These are phyloP conservation scores for Zoanthus gigantus DNA, from an alignment of 92 coral and sea anemone species.

Conservation along the genomic window DNA sequence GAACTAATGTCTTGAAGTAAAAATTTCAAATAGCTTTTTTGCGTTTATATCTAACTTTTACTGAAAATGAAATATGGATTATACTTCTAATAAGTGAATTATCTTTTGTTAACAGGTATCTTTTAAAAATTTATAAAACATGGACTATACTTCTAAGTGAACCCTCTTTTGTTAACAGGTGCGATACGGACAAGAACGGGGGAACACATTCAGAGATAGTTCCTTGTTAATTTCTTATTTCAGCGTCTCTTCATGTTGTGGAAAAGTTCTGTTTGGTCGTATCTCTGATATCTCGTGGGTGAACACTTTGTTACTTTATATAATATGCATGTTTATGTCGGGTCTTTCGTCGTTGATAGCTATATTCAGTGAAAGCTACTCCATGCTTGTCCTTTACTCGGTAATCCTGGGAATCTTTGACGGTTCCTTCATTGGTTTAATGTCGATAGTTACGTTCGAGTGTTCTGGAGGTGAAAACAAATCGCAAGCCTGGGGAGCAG, in stretches of 20 bases:
- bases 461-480: constrained; percentile 81
- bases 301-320: constrained; percentile 70
- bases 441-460: constrained; percentile 97
- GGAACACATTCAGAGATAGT: constrained; percentile 79
- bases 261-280: constrained; percentile 91
- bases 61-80: no score
- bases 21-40: no score
- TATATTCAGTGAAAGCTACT: constrained; percentile 75
- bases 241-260: constrained; percentile 85
- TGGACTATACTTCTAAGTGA: not conserved
- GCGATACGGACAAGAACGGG: constrained; percentile 87
- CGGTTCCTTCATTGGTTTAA: constrained; percentile 94
- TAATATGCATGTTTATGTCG: constrained; percentile 87
- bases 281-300: constrained; percentile 79
- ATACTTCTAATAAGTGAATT: not conserved
- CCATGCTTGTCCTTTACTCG: constrained; percentile 88
- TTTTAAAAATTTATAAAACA: no score
- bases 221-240: constrained; percentile 92
- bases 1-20: no score
- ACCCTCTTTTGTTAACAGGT: constrained; percentile 59
- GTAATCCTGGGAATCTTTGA: constrained; percentile 85
- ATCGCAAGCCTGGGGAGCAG: constrained; percentile 98
- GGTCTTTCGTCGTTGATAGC: constrained; percentile 81
- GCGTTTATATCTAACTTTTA: no score
- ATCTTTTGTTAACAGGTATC: constrained; percentile 59